These are phyloP conservation scores for Cantharis flavilabris DNA, from an alignment of 2,888 invertebrate genomes.

Conservation along the genomic window DNA sequence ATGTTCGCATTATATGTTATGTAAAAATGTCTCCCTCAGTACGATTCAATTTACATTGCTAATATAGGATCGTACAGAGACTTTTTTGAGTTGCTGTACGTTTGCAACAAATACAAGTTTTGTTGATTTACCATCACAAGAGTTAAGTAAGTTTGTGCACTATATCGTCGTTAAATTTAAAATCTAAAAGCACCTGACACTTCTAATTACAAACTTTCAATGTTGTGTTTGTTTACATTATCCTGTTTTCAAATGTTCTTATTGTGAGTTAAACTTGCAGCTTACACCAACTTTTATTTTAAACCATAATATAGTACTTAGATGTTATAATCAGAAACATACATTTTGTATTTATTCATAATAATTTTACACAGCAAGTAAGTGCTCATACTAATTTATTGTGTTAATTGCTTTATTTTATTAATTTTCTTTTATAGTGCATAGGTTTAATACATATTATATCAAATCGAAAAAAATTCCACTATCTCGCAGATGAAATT, in stretches of 20 bases:
- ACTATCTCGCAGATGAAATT: too few relatives aligned
- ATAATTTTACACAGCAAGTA: background rate
- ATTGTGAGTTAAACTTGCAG: background rate
- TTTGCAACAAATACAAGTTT: background rate
- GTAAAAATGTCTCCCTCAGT: too few relatives aligned
- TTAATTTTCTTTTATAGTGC: too few relatives aligned
- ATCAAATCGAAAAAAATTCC: too few relatives aligned
- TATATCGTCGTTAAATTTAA: slow-evolving; percentile 20
- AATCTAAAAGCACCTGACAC: slow-evolving; percentile 21
- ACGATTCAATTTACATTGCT: too few relatives aligned
- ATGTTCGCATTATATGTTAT: too few relatives aligned
- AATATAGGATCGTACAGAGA: too few relatives aligned
- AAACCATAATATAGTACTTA: background rate
- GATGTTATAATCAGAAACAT: background rate
- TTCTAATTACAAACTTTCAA: slow-evolving; percentile 21
- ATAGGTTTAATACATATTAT: too few relatives aligned
- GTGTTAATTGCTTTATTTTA: background rate
- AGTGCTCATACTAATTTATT: background rate
- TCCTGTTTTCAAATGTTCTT: slow-evolving; percentile 4
- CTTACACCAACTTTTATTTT: background rate
- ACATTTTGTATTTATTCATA: background rate
- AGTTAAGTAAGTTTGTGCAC: slow-evolving; percentile 16
- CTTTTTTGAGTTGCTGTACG: too few relatives aligned
- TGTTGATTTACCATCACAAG: background rate
- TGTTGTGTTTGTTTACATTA: slow-evolving; percentile 13